A percentile compares a stretch with the other conserved stretches of the same genome.
These are phyloP conservation scores for Engystomops pustulosus DNA, from an alignment of 2,113 vertebrate genomes.

Conservation along the genomic window DNA sequence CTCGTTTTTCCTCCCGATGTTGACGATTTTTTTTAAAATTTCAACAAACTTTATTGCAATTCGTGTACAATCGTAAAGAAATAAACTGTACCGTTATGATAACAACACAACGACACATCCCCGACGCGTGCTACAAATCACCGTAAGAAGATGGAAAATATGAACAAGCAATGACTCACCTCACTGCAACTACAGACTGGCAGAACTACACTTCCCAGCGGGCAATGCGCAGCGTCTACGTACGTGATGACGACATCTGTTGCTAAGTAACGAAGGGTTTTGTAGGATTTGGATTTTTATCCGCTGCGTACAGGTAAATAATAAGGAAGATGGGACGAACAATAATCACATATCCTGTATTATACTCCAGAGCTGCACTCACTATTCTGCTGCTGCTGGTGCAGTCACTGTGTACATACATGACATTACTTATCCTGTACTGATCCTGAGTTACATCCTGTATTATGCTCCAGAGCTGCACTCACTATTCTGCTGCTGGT, in stretches of 20 bases:
- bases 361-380: too few relatives aligned
- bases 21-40: background rate
- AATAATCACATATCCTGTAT: too few relatives aligned
- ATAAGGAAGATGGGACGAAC: too few relatives aligned
- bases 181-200: rapidly evolving
- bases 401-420: too few relatives aligned
- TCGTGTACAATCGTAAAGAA: too few relatives aligned
- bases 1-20: background rate
- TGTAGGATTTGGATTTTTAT: background rate
- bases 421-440: too few relatives aligned
- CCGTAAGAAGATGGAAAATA: too few relatives aligned
- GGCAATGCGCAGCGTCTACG: background rate
- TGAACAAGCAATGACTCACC: background rate
- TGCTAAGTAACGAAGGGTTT: constrained; percentile 9
- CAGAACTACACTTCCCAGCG: background rate
- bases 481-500: too few relatives aligned
- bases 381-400: too few relatives aligned
- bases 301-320: too few relatives aligned
- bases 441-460: too few relatives aligned
- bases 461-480: too few relatives aligned
- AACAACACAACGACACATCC: background rate
- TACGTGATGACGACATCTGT: background rate
- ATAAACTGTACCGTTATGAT: background rate
- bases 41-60: constrained; percentile 24
- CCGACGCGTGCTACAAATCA: background rate